Base-by-base conservation (phyloP, 2,888 invertebrate species). In the Aspidapion aeneum region DNA sequence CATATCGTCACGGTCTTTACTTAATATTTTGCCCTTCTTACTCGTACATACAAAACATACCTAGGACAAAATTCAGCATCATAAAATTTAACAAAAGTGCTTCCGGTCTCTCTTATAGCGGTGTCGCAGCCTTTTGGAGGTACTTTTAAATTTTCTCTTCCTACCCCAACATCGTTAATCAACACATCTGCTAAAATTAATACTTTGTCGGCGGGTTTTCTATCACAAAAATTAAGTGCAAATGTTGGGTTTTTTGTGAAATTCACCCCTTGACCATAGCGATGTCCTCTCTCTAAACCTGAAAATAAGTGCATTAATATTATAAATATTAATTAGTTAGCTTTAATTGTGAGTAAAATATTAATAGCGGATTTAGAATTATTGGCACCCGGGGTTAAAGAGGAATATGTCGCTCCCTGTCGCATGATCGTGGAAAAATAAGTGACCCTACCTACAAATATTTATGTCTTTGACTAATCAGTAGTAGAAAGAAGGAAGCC, bases 61-160 rank as follows among this genome's bases (percentile, higher is more conserved):
- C 22, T 50, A 1, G 66, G 66, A 52, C 62, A 64, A 63, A 66
- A 66, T 19, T 66, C 66, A 35, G 35, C 61, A 59, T 66, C 66
- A 56, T n/a, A 22, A 58, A 61, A 66, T 35, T 66, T 66, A 3
- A 66, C 66, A 52, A 49, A 59, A 18, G 35, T 21, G 18, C 1
- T 54, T 17, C 54, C 22, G 18, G 62, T 21, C 20, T 35, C 20
- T 21, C 63, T 52, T 18, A 61, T 54, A 51, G 63, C 20, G 21
- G 64, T 66, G 55, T 66, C 66, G 58, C n/a, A 66, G 16, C 55
- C 62, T 19, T 56, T 17, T 21, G 66, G 61, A 20, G 66, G 66
- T 12, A 66, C 51, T 49, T 51, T 12, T 50, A 64, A 2, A 21
- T 56, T 18, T 18, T 58, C 18, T 18, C 60, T 19, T 21, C 66